These are phyloP conservation scores for Trimorus sp. DNA, from an alignment of 2,888 invertebrate genomes.

Conservation along the genomic window DNA sequence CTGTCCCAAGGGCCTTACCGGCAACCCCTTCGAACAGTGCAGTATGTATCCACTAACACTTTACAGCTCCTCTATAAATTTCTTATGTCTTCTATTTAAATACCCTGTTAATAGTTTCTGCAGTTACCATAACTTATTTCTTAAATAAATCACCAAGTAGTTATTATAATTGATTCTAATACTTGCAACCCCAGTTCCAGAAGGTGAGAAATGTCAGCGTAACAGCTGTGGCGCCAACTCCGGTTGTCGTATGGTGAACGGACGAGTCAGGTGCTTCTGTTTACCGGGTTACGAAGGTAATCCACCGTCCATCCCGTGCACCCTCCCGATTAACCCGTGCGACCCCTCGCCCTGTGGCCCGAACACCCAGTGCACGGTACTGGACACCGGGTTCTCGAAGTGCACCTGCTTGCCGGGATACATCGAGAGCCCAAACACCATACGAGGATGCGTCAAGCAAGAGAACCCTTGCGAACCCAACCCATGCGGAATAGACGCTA, in stretches of 20 bases:
- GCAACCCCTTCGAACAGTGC: slow-evolving; percentile 95
- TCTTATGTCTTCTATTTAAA: too few species aligned
- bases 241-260: slow-evolving; percentile 89
- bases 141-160: too few species aligned
- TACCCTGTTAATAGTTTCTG: too few species aligned
- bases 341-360: slow-evolving; percentile 94
- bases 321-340: slow-evolving; percentile 89
- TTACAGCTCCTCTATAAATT: too few species aligned
- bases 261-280: slow-evolving; percentile 92
- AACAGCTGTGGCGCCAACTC: slow-evolving; percentile 93
- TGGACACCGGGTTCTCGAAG: slow-evolving; percentile 91
- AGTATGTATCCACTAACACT: slow-evolving; percentile 85
- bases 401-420: slow-evolving; percentile 93
- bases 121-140: too few species aligned
- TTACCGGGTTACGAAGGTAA: slow-evolving; percentile 93
- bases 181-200: slow-evolving; percentile 86
- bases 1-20: slow-evolving; percentile 94
- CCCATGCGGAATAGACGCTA: slow-evolving; percentile 89
- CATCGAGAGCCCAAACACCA: slow-evolving; percentile 93
- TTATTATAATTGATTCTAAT: too few species aligned
- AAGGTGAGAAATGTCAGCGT: slow-evolving; percentile 91
- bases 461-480: slow-evolving; percentile 92
- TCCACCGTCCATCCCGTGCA: slow-evolving; percentile 88
- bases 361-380: slow-evolving; percentile 91
- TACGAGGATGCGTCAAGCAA: slow-evolving; percentile 91